phyloP scores from a whole-genome alignment of 2,888 invertebrate genomes.

The Augochlorella aurata region DNA sequence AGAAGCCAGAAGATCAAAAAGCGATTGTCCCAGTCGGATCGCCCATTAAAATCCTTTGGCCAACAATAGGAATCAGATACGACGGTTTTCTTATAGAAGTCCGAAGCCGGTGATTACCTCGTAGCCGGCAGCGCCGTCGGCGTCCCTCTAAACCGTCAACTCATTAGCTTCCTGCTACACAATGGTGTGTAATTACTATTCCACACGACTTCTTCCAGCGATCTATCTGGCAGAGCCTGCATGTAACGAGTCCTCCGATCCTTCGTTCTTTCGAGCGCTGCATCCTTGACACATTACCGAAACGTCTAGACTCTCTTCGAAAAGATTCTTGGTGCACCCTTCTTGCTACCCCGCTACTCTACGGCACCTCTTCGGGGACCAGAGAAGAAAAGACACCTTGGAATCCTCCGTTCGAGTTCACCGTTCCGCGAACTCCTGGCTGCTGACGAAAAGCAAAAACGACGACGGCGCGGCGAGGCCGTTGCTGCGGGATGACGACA shows the following conservation, averaged over 20 bases:
- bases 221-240: neutral
- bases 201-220: constrained; percentile 10
- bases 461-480: neutral
- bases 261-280: constrained; percentile 11
- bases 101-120: constrained; percentile 7
- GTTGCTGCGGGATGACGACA: constrained; percentile 51
- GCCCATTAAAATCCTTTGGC: neutral
- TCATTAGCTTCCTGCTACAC: constrained; percentile 17
- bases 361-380: neutral
- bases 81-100: neutral
- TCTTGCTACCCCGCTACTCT: neutral
- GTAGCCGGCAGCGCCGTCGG: neutral
- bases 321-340: neutral
- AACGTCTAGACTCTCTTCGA: neutral
- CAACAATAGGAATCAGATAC: neutral
- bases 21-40: neutral
- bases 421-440: neutral
- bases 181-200: constrained; percentile 12
- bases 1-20: neutral
- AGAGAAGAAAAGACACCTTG: neutral
- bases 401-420: neutral
- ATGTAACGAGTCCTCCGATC: constrained; percentile 1
- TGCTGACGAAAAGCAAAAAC: neutral
- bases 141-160: constrained; percentile 1
- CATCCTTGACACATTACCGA: constrained; percentile 19